Evolutionary conservation across 2,797 vertebrate genomes (phyloP), one percentile per base, ranked within the genome.

Genomic region (Prionace glauca): DNA sequence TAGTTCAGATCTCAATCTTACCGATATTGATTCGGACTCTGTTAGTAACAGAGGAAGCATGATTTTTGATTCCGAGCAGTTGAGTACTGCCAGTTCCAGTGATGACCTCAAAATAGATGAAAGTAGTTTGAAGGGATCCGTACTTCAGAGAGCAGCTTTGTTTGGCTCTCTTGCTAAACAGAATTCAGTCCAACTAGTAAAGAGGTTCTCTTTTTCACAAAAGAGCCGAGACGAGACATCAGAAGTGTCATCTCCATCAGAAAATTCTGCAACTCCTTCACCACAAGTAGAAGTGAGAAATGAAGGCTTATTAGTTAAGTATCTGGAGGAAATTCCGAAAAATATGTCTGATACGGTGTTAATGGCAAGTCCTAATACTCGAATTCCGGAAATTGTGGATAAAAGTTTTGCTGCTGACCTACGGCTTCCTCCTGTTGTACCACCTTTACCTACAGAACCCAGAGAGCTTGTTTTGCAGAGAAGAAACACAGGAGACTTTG

Each of bases 141-240:
- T 99, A 74, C 98, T 99, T 67, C 99, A 99, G 94, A 97, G 98
- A 0, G 99, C 99, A 0, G 99, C 99, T 96, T 98, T 98, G 96
- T 99, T 99, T 0, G 99, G 99, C 71, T 98, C 99, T 0, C 96
- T 99, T 93, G 98, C 99, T 96, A 99, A 99, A 97, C 99, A 99
- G 96, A 99, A 99, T 97, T 99, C 98, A 97, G 98, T 98, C 56
- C 98, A 98, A 95, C 99, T 99, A n/a, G 99, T 99, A 97, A 99
- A 99, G 96, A 98, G 99, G 88, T 99, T 99, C 96, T 99, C 99
- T 56, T 99, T 99, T 96, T 99, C 99, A 20, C 99, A 99, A 96
- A 97, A 97, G 96, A 99, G 98, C 97, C 98, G 99, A 93, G 99
- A 99, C 24, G 99, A 99, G 96, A 99, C 98, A 0, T 99, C 99